These are phyloP conservation scores for Teinopalpus imperialis DNA, from an alignment of 2,888 invertebrate species.

Conservation along the genomic window DNA sequence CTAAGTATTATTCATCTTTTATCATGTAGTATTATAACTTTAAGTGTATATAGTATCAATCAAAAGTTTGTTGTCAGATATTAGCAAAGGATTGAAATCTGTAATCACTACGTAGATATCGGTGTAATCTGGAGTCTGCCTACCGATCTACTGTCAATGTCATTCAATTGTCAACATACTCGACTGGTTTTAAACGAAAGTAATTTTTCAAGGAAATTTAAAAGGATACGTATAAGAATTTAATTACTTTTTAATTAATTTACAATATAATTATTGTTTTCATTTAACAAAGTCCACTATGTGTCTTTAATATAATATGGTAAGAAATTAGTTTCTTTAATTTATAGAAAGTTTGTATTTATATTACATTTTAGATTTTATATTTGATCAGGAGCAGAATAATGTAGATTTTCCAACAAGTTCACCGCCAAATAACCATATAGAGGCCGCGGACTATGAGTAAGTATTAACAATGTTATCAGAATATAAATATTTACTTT, in stretches of 20 bases:
- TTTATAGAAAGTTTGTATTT: slow-evolving; percentile 5
- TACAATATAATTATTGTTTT: slow-evolving; percentile 1
- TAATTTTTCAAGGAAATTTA: slow-evolving; percentile 12
- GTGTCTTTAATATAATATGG: slow-evolving; percentile 21
- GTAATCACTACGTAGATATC: too few relatives aligned
- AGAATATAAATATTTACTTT: slow-evolving; percentile 24
- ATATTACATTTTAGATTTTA: slow-evolving; percentile 10
- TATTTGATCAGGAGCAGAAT: slow-evolving; percentile 42
- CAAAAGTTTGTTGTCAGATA: too few relatives aligned
- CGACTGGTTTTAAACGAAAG: slow-evolving; percentile 11
- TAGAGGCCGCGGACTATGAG: slow-evolving; percentile 59
- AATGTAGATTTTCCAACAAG: slow-evolving; percentile 45
- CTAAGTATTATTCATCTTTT: too few relatives aligned
- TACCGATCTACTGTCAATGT: slow-evolving; percentile 11
- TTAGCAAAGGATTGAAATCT: too few relatives aligned
- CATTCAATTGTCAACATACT: slow-evolving; percentile 14
- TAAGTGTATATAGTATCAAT: too few relatives aligned
- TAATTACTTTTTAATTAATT: neutral
- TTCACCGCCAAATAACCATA: slow-evolving; percentile 46
- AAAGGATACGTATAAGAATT: slow-evolving; percentile 5
- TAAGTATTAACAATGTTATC: slow-evolving; percentile 43
- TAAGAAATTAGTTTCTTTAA: slow-evolving; percentile 6
- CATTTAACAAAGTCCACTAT: slow-evolving; percentile 6
- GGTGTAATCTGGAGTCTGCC: too few relatives aligned
- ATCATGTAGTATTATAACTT: too few relatives aligned